Evolutionary conservation across 2,888 invertebrate species (phyloP).

Genomic region (Leptinotarsa rubiginosa): DNA sequence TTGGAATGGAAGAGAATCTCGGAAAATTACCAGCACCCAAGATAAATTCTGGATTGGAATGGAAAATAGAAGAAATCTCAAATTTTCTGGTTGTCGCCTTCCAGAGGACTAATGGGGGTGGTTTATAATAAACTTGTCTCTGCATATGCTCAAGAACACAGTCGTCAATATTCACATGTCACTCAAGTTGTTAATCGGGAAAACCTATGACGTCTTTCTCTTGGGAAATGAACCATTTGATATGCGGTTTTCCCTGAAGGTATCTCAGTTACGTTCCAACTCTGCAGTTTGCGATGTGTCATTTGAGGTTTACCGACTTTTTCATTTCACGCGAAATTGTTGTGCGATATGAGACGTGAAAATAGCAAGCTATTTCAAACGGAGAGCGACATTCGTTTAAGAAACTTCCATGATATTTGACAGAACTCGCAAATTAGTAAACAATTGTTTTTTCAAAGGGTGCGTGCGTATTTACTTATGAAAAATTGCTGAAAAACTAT

Average conservation of each 20-base stretch:
- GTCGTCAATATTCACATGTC: too few species aligned
- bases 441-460: too few species aligned
- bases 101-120: neutral
- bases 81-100: neutral
- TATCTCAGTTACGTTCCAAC: neutral
- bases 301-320: neutral
- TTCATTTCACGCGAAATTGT: neutral
- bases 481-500: too few species aligned
- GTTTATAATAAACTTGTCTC: neutral
- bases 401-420: too few species aligned
- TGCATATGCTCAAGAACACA: too few species aligned
- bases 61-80: slow-evolving; percentile 1
- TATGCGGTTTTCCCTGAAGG: neutral
- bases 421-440: too few species aligned
- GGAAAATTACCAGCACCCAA: neutral
- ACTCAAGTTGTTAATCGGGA: neutral
- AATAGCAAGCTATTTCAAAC: neutral
- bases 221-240: neutral
- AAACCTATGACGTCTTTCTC: neutral
- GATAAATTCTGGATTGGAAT: neutral
- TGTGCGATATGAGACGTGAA: neutral
- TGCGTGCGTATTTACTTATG: too few species aligned
- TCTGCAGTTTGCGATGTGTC: neutral
- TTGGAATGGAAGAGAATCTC: slow-evolving; percentile 15
- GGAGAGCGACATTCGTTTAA: neutral